Conservation (phyloP, 2,888 invertebrate species). For the Lacanobia oleracea region DNA sequence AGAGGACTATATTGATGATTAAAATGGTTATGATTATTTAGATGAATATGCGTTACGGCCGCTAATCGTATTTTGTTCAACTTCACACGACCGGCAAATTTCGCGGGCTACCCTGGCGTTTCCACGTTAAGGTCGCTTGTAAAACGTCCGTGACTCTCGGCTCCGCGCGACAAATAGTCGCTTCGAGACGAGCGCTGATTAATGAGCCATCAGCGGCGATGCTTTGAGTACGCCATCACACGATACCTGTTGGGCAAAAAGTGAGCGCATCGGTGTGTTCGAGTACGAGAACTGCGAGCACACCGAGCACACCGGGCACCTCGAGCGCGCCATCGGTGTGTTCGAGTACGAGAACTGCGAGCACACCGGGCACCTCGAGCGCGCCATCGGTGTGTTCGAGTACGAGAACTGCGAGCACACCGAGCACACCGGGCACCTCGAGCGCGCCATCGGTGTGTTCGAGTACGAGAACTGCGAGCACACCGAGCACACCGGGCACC, state of each 20-base stretch:
- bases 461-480: not conserved
- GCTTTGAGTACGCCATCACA: not conserved
- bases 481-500: too few relatives aligned
- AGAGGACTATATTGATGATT: too few relatives aligned
- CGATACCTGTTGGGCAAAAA: not conserved
- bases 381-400: not conserved
- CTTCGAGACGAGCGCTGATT: slow-evolving; percentile 10
- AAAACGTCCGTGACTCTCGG: not conserved
- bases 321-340: not conserved
- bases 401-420: not conserved
- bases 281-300: not conserved
- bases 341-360: not conserved
- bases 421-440: too few relatives aligned
- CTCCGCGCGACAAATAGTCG: not conserved
- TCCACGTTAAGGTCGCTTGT: slow-evolving; percentile 16
- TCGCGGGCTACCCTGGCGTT: too few relatives aligned
- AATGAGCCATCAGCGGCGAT: too few relatives aligned
- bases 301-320: not conserved
- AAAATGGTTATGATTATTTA: too few relatives aligned
- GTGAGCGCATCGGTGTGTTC: not conserved
- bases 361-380: too few relatives aligned
- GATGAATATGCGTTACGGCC: too few relatives aligned
- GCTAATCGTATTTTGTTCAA: too few relatives aligned
- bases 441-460: not conserved
- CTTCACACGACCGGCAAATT: too few relatives aligned